Evolutionary conservation across 2,797 vertebrate genomes (phyloP).

Genomic region (Salarias fasciatus): DNA sequence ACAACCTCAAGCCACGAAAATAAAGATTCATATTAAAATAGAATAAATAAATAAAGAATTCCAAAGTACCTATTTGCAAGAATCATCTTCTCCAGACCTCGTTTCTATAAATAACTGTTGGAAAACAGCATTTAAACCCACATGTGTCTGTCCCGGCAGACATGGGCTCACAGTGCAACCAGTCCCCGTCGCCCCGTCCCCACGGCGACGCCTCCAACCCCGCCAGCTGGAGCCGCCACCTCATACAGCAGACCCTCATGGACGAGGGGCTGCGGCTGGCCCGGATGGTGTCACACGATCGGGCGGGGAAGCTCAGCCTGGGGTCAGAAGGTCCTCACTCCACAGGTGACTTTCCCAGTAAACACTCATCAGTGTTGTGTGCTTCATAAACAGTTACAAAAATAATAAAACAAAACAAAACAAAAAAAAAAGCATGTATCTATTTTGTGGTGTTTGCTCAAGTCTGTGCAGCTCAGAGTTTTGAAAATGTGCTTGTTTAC

Average conservation of each 20-base stretch:
- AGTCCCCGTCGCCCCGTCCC: slow-evolving; percentile 86
- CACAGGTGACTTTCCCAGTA: slow-evolving; percentile 84
- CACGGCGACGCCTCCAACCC: slow-evolving; percentile 86
- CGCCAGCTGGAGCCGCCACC: slow-evolving; percentile 92
- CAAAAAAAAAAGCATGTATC: no score
- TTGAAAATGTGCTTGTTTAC: slow-evolving; percentile 1
- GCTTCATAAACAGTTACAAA: slow-evolving; percentile 17
- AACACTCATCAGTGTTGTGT: slow-evolving; percentile 30
- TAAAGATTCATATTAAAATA: neutral
- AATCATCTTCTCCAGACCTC: neutral
- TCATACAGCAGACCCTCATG: slow-evolving; percentile 97
- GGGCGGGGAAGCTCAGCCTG: slow-evolving; percentile 87
- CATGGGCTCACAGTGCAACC: slow-evolving; percentile 81
- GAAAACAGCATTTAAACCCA: slow-evolving; percentile 42
- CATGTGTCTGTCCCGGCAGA: slow-evolving; percentile 76
- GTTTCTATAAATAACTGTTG: slow-evolving; percentile 15
- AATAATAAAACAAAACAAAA: no score
- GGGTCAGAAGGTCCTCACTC: slow-evolving; percentile 85
- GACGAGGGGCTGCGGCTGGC: slow-evolving; percentile 96
- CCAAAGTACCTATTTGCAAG: neutral
- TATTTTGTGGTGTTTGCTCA: slow-evolving; percentile 21
- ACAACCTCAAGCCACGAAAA: neutral
- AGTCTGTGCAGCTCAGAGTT: slow-evolving; percentile 10
- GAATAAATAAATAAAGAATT: neutral
- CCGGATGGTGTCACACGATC: slow-evolving; percentile 94